Base-by-base conservation (phyloP, 2,888 invertebrate species). In the Polyploca ridens region DNA sequence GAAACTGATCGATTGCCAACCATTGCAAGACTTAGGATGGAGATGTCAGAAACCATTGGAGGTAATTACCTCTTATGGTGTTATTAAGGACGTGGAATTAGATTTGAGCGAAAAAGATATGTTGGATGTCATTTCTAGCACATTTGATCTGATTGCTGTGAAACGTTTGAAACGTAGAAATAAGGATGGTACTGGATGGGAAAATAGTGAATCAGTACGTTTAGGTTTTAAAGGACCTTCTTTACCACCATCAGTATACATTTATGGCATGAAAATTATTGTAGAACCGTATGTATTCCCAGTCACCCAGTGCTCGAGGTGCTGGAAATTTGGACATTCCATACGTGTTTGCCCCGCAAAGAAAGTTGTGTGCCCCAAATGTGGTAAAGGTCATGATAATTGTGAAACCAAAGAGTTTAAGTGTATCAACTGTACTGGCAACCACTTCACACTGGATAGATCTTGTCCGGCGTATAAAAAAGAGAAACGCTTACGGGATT, bases 231-330 rank as follows among this genome's bases (percentile, higher is more conserved):
- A 69, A 54, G 69, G 67, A 10, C 7, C 63, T 13, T 33, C 11
- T 0, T 60, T 73, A 46, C 76, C 75, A 4, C 0, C 61, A 0
- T 61, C 66, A 61, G 58, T 77, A 0, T 68, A 62, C 38, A 66
- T 68, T 7, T 68, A 73, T 59, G 68, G 58, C 4, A 59, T 67
- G 6, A 64, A 70, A 3, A 63, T 72, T 3, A 71, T 69, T 57
- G 76, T 78, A 0, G 72, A 72, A 33, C 64, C 66, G 0, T 74
- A 72, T 38, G 61, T 67, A 1, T 76, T 75, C 38, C 73, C 75
- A 0, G 74, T 74, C 0, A 70, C 72, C 0, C 75, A 77, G 14
- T 76, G 74, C 60, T 68, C 69, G 0, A 62, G 64, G 5, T 75
- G 73, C 49, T 76, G 76, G 76, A 54, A 14, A 19, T 65, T 69